A percentile compares a stretch with the other conserved stretches of the same genome.
phyloP scores from a whole-genome alignment of 2,113 vertebrate species.

The Phalacrocorax brasilianus region DNA sequence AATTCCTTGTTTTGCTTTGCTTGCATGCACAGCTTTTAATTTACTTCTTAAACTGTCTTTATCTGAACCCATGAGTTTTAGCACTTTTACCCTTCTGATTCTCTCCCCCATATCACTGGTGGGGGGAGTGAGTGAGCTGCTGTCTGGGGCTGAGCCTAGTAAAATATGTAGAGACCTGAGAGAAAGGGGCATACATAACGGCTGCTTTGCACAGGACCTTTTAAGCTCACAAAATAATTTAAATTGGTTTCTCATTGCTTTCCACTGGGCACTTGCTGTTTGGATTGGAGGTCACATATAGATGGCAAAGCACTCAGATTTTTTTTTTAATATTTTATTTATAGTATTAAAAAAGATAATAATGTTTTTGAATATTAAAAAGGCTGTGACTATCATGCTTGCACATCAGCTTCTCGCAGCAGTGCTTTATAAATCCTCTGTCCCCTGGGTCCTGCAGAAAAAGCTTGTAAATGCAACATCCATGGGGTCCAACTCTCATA shows the following conservation, averaged over 20 bases:
- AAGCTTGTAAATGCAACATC: neutral
- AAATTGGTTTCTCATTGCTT: neutral
- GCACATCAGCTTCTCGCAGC: neutral
- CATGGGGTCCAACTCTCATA: neutral
- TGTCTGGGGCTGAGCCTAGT: neutral
- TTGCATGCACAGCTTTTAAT: neutral
- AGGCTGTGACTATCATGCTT: neutral
- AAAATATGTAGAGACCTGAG: neutral
- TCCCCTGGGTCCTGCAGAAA: neutral
- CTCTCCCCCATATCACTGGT: neutral
- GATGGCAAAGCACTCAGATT: neutral
- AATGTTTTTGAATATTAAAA: neutral
- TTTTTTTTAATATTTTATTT: neutral
- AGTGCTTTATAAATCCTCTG: neutral
- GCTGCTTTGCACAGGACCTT: neutral
- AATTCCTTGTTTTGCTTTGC: neutral
- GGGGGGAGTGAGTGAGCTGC: fast-evolving
- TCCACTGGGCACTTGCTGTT: neutral
- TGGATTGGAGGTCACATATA: neutral
- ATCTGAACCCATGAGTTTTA: neutral
- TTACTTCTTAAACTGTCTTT: neutral
- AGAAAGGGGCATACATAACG: neutral
- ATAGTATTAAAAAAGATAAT: neutral
- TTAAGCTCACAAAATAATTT: neutral
- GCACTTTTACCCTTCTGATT: neutral